Conservation (phyloP, 2,888 invertebrate species). For the Cerastis rubricosa region DNA sequence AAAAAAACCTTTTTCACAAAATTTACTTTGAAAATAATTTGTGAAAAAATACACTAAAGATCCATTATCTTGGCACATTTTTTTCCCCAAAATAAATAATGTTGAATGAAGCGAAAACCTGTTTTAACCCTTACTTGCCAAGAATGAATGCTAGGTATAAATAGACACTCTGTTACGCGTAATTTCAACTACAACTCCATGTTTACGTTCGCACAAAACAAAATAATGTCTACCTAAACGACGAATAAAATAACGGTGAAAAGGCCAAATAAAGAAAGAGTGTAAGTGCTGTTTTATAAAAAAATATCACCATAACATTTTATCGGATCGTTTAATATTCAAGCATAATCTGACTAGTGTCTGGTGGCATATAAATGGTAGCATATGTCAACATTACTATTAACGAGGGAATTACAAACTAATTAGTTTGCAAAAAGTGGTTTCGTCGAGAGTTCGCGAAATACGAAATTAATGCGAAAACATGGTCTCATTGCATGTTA, state of each 20-base stretch:
- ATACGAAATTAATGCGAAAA: not conserved
- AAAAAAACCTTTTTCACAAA: not conserved
- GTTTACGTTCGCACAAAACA: not conserved
- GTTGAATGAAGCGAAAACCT: not conserved
- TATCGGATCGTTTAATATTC: not conserved
- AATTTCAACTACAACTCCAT: slow-evolving; percentile 3
- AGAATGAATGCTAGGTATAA: not conserved
- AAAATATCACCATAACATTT: not conserved
- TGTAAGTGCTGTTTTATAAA: not conserved
- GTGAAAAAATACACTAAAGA: slow-evolving; percentile 10
- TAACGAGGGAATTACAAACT: not conserved
- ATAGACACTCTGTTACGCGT: not conserved
- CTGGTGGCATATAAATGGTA: not conserved
- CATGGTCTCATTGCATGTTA: not conserved
- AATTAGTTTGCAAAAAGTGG: slow-evolving; percentile 9
- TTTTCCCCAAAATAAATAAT: not conserved
- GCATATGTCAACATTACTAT: not conserved
- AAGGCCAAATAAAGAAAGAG: not conserved
- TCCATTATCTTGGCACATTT: slow-evolving; percentile 7
- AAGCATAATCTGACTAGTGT: not conserved
- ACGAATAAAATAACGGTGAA: not conserved
- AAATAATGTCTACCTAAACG: not conserved
- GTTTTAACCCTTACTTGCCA: not conserved
- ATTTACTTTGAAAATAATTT: not conserved
- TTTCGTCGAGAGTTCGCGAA: not conserved